Evolutionary conservation across 1,140 invertebrate genomes (phyloP).

Genomic region (Phymastichus coffea): DNA sequence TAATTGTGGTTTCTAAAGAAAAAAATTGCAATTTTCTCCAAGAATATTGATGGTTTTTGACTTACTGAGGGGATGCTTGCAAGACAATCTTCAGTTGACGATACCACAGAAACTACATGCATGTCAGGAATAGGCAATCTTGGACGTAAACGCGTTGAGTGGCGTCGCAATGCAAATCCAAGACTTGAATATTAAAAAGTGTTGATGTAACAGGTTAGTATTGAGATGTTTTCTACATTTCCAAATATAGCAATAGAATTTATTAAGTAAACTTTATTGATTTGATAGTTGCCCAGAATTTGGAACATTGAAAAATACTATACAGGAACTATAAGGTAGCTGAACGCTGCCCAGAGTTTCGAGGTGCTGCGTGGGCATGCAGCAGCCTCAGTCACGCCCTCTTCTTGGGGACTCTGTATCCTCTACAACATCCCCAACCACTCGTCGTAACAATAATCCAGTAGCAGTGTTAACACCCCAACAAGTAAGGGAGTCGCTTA

Average conservation of each 20-base stretch:
- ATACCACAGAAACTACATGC: conserved; percentile 56
- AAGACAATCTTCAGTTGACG: too few relatives aligned
- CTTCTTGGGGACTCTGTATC: conserved; percentile 60
- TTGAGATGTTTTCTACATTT: not conserved
- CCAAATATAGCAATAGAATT: not conserved
- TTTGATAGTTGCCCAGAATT: conserved; percentile 13
- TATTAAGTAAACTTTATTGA: not conserved
- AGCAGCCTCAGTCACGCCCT: conserved; percentile 62
- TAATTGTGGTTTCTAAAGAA: conserved; percentile 39
- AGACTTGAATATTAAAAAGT: conserved; percentile 5
- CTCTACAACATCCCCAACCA: conserved; percentile 57
- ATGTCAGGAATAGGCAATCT: conserved; percentile 57
- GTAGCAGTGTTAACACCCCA: conserved; percentile 58
- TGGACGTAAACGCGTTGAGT: conserved; percentile 57
- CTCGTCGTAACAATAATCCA: conserved; percentile 51
- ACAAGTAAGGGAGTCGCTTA: conserved; percentile 45
- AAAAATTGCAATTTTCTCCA: conserved; percentile 16
- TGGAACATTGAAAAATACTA: conserved; percentile 33
- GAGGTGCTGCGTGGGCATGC: conserved; percentile 63
- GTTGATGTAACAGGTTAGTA: conserved; percentile 14
- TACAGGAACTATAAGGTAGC: conserved; percentile 50
- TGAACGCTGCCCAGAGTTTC: conserved; percentile 55
- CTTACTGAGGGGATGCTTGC: conserved; percentile 24
- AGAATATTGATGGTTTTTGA: conserved; percentile 23
- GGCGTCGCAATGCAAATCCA: conserved; percentile 57